Evolutionary conservation across 2,113 vertebrate genomes (phyloP).

Genomic region (Osmerus eperlanus): DNA sequence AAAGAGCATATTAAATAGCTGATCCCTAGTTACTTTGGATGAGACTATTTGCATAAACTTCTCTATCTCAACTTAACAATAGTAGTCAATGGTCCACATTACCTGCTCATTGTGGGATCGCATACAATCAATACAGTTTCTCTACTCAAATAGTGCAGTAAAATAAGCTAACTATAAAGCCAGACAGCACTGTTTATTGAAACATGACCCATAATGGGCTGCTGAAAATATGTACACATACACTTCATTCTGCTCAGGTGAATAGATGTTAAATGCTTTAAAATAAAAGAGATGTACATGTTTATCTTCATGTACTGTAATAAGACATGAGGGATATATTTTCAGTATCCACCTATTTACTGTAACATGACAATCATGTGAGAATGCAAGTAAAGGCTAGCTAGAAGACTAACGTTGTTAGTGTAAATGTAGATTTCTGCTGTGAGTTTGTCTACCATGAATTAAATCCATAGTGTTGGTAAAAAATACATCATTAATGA

Average conservation of each 20-base stretch:
- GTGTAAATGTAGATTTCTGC: too few relatives aligned
- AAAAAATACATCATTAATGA: slow-evolving; percentile 10
- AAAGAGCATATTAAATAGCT: background rate
- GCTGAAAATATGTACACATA: slow-evolving; percentile 20
- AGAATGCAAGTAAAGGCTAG: too few relatives aligned
- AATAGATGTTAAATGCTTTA: too few relatives aligned
- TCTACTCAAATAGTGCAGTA: slow-evolving; percentile 10
- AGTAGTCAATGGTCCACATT: slow-evolving; percentile 15
- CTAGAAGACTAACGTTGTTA: too few relatives aligned
- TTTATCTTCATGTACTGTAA: too few relatives aligned
- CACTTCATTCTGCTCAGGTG: background rate
- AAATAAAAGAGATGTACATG: too few relatives aligned
- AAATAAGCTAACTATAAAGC: slow-evolving; percentile 21
- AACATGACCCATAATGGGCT: slow-evolving; percentile 2
- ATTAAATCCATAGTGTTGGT: background rate
- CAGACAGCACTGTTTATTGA: slow-evolving; percentile 1
- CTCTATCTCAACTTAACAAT: slow-evolving; percentile 12
- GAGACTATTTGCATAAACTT: slow-evolving; percentile 15
- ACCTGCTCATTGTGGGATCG: slow-evolving; percentile 3
- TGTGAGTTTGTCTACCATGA: too few relatives aligned
- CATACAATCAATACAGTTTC: slow-evolving; percentile 14
- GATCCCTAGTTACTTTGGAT: slow-evolving; percentile 9
- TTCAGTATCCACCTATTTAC: background rate
- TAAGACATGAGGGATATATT: background rate
- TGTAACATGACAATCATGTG: background rate